Percentiles rank a stretch among this genome's conserved stretches.
Conservation (phyloP, 2,113 vertebrate species). For the Rostratula benghalensis region DNA sequence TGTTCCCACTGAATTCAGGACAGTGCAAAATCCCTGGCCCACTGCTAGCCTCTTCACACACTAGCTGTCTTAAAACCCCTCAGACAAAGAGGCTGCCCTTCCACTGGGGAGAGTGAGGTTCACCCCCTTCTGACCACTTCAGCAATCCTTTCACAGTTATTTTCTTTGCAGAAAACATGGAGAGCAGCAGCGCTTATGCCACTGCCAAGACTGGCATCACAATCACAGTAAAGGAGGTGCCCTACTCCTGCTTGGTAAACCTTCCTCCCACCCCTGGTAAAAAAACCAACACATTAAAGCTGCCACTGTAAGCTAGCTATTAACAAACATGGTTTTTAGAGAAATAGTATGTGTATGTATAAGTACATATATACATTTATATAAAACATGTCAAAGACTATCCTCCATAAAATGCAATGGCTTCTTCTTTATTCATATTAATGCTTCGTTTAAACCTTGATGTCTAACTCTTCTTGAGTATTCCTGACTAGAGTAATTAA, state of each 20-base stretch:
- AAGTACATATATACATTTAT: neutral
- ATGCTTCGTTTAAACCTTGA: constrained; percentile 62
- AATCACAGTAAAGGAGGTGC: neutral
- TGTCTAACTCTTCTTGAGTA: neutral
- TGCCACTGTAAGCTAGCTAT: neutral
- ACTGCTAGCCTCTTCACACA: constrained; percentile 50
- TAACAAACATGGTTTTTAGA: neutral
- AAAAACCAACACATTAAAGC: neutral
- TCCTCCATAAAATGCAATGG: constrained; percentile 48
- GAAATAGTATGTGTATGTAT: neutral
- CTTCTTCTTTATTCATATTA: constrained; percentile 57
- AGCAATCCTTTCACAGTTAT: neutral
- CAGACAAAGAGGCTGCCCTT: neutral
- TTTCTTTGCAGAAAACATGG: neutral
- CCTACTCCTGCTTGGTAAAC: neutral
- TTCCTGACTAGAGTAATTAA: neutral
- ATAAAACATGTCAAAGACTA: neutral
- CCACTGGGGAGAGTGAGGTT: neutral
- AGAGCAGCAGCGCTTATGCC: neutral
- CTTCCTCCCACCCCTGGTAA: neutral
- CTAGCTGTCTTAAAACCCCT: neutral
- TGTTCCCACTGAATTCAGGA: neutral
- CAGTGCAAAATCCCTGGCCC: constrained; percentile 53
- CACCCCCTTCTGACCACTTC: neutral
- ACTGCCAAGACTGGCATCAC: neutral